phyloP scores from a whole-genome alignment of 2,888 invertebrate species.

The Myopa testacea region DNA sequence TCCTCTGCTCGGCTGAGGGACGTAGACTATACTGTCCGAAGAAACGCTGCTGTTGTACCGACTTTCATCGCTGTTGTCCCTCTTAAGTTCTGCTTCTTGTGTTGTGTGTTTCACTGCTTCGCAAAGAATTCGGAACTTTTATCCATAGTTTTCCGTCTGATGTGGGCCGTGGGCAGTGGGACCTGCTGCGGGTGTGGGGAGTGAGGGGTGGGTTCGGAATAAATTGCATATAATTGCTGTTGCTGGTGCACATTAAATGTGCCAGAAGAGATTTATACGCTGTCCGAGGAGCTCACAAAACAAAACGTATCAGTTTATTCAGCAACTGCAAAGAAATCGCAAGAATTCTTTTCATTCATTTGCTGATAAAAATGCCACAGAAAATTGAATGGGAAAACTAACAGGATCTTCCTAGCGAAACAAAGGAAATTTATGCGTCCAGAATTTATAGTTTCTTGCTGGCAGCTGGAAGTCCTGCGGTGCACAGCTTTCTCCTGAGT shows the following conservation, averaged over 20 bases:
- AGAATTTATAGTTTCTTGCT: constrained; percentile 31
- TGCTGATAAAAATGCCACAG: constrained; percentile 31
- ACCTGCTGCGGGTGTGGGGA: background rate
- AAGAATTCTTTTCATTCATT: constrained; percentile 25
- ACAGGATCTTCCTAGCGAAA: constrained; percentile 1
- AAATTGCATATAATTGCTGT: constrained; percentile 54
- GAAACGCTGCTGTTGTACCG: constrained; percentile 21
- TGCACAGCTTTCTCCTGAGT: constrained; percentile 31
- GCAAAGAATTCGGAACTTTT: constrained; percentile 27
- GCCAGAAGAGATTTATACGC: constrained; percentile 61
- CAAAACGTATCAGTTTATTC: constrained; percentile 41
- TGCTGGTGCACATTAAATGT: constrained; percentile 59
- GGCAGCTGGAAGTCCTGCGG: constrained; percentile 42
- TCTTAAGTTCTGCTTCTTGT: constrained; percentile 12
- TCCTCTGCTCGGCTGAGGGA: background rate
- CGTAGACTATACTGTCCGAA: constrained; percentile 27
- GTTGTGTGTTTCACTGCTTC: background rate
- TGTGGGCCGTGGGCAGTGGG: background rate
- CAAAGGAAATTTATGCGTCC: constrained; percentile 35
- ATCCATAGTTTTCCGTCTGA: background rate
- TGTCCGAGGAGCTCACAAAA: constrained; percentile 24
- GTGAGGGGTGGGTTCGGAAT: constrained; percentile 42
- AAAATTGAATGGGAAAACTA: constrained; percentile 31
- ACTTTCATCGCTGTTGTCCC: constrained; percentile 10
- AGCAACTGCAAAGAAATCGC: constrained; percentile 28